phyloP scores from a whole-genome alignment of 1,140 invertebrate species.

The Bathynomus jamesi region DNA sequence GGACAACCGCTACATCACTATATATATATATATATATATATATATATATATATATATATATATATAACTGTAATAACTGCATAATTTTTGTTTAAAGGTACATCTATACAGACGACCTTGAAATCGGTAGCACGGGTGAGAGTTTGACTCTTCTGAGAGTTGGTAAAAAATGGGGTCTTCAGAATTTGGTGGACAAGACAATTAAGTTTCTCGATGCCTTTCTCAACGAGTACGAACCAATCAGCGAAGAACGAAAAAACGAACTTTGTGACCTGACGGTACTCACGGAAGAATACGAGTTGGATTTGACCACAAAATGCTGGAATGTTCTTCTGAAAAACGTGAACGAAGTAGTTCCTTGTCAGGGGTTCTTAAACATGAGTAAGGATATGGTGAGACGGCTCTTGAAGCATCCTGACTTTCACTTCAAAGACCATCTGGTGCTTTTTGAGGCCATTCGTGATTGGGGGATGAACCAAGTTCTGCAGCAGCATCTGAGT shows the following conservation, averaged over 20 bases:
- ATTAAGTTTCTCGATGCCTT: conserved; percentile 30
- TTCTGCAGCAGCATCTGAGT: conserved; percentile 14
- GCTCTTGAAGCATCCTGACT: conserved; percentile 19
- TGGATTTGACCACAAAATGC: conserved; percentile 22
- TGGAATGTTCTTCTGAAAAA: conserved; percentile 21
- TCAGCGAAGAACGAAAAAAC: conserved; percentile 16
- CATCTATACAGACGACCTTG: conserved; percentile 35
- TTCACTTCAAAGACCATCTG: conserved; percentile 31
- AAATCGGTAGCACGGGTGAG: conserved; percentile 22
- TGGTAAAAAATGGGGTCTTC: conserved; percentile 28
- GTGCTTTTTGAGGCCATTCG: conserved; percentile 34
- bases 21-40: conserved; percentile 5
- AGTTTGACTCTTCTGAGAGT: conserved; percentile 29
- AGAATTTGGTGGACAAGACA: conserved; percentile 26
- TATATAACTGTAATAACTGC: too few species aligned
- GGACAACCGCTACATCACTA: too few species aligned
- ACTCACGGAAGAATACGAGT: conserved; percentile 21
- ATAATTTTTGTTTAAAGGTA: conserved; percentile 19
- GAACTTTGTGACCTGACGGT: conserved; percentile 34
- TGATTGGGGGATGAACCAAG: conserved; percentile 34
- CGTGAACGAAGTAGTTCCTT: conserved; percentile 25
- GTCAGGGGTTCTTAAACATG: conserved; percentile 28
- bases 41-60: neutral
- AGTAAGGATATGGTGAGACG: conserved; percentile 24
- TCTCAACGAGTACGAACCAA: conserved; percentile 27